Conservation (phyloP, 2,888 invertebrate genomes). For the Arge pagana region DNA sequence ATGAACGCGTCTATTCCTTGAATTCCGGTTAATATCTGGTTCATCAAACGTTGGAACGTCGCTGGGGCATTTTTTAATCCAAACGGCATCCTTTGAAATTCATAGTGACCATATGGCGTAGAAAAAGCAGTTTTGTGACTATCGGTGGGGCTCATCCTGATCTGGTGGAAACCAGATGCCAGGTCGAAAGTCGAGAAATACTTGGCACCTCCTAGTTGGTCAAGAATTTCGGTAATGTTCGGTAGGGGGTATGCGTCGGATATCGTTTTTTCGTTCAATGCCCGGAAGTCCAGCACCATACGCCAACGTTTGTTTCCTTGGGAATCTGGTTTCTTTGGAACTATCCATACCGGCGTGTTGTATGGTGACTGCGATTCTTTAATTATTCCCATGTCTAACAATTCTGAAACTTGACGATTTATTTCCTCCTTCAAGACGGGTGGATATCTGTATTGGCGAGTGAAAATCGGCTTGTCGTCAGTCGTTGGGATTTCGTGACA, state of each 20-base stretch:
- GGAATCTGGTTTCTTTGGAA: slow-evolving; percentile 45
- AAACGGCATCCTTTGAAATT: slow-evolving; percentile 35
- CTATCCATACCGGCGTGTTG: no score
- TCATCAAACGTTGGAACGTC: slow-evolving; percentile 44
- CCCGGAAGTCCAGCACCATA: slow-evolving; percentile 8
- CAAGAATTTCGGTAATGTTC: slow-evolving; percentile 51
- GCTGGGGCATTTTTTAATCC: slow-evolving; percentile 40
- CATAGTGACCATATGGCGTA: slow-evolving; percentile 26
- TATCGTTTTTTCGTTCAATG: slow-evolving; percentile 49
- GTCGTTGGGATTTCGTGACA: no score
- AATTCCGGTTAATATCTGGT: slow-evolving; percentile 36
- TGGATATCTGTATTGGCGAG: slow-evolving; percentile 49
- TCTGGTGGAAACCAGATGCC: slow-evolving; percentile 53
- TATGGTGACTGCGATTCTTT: slow-evolving; percentile 32
- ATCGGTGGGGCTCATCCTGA: slow-evolving; percentile 36
- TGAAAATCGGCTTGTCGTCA: slow-evolving; percentile 38
- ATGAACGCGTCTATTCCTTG: slow-evolving; percentile 18
- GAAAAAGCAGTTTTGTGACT: slow-evolving; percentile 28
- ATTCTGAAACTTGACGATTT: slow-evolving; percentile 36
- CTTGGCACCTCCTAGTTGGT: slow-evolving; percentile 47
- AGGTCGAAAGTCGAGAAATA: slow-evolving; percentile 52
- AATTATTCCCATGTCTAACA: slow-evolving; percentile 42
- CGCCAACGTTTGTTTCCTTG: slow-evolving; percentile 17
- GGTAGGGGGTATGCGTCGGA: slow-evolving; percentile 48
- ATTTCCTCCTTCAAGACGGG: slow-evolving; percentile 46